Evolutionary conservation across 1,140 invertebrate genomes (phyloP).

Genomic region (Drosophila kepulauana): DNA sequence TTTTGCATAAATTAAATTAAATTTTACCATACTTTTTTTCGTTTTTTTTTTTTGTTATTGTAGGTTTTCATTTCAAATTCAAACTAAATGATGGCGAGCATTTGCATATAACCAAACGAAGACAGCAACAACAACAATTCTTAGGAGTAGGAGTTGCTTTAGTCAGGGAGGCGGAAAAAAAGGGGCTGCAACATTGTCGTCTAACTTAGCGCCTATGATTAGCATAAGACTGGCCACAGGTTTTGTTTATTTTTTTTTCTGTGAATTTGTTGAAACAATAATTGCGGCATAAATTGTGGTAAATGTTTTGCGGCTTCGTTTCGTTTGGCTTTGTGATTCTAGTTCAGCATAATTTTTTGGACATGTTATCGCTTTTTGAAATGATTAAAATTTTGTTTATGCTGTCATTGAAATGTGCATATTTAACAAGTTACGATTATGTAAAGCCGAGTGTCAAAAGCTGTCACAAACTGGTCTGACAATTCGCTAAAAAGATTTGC

Average conservation of each 20-base stretch:
- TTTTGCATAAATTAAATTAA: constrained; percentile 80
- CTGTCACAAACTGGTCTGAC: not conserved
- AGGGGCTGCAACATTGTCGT: constrained; percentile 28
- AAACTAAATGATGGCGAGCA: constrained; percentile 41
- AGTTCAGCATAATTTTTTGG: constrained; percentile 34
- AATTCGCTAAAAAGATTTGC: not conserved
- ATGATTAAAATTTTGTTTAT: constrained; percentile 34
- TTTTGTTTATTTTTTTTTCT: constrained; percentile 45
- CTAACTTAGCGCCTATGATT: constrained; percentile 56
- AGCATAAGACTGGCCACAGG: constrained; percentile 70
- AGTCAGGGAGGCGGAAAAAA: not conserved
- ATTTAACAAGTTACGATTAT: constrained; percentile 48
- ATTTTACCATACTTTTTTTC: constrained; percentile 46
- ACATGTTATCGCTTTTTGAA: constrained; percentile 52
- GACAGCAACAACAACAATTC: constrained; percentile 43
- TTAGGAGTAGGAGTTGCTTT: not conserved
- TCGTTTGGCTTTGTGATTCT: constrained; percentile 33
- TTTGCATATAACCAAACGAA: constrained; percentile 45
- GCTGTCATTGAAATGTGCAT: constrained; percentile 52
- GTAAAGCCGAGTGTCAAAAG: constrained; percentile 27
- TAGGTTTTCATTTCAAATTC: constrained; percentile 41
- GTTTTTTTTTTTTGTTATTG: constrained; percentile 3
- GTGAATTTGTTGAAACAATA: constrained; percentile 51
- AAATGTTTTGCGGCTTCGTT: constrained; percentile 60
- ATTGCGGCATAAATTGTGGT: constrained; percentile 70